These are phyloP conservation scores for Pangasianodon gigas DNA, from an alignment of 2,113 vertebrate species.

Conservation along the genomic window DNA sequence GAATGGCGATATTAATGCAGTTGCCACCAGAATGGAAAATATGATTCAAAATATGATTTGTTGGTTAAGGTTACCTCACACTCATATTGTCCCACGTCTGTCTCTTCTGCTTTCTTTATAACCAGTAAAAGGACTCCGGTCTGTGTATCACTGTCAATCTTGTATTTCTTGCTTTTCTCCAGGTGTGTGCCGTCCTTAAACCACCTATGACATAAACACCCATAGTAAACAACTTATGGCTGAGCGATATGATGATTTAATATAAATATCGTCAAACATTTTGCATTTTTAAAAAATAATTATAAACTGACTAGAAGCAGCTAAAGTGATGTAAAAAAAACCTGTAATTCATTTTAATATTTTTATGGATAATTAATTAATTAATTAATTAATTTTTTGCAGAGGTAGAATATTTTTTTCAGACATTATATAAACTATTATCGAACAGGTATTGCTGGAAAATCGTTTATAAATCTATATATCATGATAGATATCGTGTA, in stretches of 20 bases:
- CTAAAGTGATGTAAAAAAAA: neutral
- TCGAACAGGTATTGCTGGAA: too few relatives aligned
- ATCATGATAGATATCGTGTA: too few relatives aligned
- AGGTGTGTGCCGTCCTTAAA: slow-evolving; percentile 81
- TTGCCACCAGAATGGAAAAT: neutral
- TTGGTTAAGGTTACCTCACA: slow-evolving; percentile 74
- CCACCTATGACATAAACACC: slow-evolving; percentile 77
- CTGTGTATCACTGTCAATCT: slow-evolving; percentile 77
- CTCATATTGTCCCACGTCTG: slow-evolving; percentile 88
- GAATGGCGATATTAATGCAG: neutral
- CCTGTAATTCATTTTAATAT: too few relatives aligned
- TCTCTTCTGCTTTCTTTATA: slow-evolving; percentile 75
- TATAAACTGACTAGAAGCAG: neutral
- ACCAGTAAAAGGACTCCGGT: slow-evolving; percentile 83
- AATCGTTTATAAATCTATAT: too few relatives aligned
- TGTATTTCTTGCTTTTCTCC: slow-evolving; percentile 77
- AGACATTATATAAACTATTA: too few relatives aligned
- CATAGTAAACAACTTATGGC: neutral
- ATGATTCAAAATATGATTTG: neutral
- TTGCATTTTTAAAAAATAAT: neutral
- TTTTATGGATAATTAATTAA: too few relatives aligned
- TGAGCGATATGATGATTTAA: neutral
- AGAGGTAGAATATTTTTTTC: too few relatives aligned
- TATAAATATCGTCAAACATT: neutral
- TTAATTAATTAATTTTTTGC: too few relatives aligned